These are phyloP conservation scores for Melieria picta DNA, from an alignment of 2,888 invertebrate species.

Conservation along the genomic window DNA sequence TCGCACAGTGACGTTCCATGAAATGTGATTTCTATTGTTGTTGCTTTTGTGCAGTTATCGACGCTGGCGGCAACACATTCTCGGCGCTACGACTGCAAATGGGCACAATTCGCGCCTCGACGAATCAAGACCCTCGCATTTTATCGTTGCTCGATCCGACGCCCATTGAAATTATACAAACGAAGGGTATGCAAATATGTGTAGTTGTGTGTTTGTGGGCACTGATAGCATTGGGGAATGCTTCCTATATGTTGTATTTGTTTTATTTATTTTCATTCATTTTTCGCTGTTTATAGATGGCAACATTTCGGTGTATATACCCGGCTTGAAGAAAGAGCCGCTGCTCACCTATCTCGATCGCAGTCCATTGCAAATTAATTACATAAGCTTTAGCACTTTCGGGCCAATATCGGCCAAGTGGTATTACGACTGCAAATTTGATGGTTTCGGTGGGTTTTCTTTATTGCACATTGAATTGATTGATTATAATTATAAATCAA, in stretches of 20 bases:
- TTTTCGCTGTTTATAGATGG: conserved; percentile 67
- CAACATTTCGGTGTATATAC: conserved; percentile 71
- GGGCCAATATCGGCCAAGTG: conserved; percentile 74
- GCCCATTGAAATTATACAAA: conserved; percentile 74
- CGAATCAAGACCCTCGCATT: conserved; percentile 69
- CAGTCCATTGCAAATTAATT: conserved; percentile 71
- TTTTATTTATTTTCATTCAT: conserved; percentile 10
- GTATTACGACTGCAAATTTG: conserved; percentile 72
- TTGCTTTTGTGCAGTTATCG: conserved; percentile 67
- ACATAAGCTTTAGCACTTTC: conserved; percentile 78
- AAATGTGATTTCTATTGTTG: background rate
- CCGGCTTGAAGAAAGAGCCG: conserved; percentile 71
- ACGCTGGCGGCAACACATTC: conserved; percentile 78
- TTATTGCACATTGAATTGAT: background rate
- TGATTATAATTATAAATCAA: no score
- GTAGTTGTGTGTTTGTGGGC: background rate
- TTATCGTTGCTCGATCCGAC: conserved; percentile 72
- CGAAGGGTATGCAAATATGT: conserved; percentile 52
- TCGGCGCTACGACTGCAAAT: conserved; percentile 73
- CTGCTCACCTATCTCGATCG: conserved; percentile 72
- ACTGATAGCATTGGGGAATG: background rate
- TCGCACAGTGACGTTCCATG: background rate
- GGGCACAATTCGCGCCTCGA: conserved; percentile 70
- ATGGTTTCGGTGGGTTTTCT: conserved; percentile 20
- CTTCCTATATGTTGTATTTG: background rate